A percentile compares a stretch with the other conserved stretches of the same genome.
These are phyloP conservation scores for Laothoe populi DNA, from an alignment of 2,888 invertebrate genomes.

Conservation along the genomic window DNA sequence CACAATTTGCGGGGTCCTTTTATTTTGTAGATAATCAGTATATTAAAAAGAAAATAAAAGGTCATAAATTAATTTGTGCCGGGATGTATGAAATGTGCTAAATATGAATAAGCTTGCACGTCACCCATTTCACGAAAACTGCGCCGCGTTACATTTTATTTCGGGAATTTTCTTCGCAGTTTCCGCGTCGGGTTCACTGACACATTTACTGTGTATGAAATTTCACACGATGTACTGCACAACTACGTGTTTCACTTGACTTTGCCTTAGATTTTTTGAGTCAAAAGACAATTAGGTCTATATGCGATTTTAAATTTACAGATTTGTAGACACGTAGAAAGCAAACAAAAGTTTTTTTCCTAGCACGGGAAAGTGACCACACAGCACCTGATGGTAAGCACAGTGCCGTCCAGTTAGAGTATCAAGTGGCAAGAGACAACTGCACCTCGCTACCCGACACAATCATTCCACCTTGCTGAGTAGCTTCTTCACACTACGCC, in stretches of 20 bases:
- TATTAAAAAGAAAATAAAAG: too few species aligned
- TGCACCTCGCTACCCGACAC: too few species aligned
- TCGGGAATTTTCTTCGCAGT: conserved; percentile 37
- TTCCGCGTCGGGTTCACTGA: conserved; percentile 43
- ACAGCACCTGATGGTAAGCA: too few species aligned
- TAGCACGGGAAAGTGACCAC: too few species aligned
- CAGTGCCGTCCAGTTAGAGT: too few species aligned
- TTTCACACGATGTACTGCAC: background rate
- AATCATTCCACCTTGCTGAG: too few species aligned
- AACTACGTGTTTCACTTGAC: background rate
- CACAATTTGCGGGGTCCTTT: too few species aligned
- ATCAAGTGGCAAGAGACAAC: too few species aligned
- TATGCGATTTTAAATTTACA: background rate
- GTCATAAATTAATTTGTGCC: background rate
- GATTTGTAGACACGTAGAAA: too few species aligned
- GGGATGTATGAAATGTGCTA: conserved; percentile 7
- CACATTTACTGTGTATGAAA: conserved; percentile 42
- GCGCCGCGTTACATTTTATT: conserved; percentile 36
- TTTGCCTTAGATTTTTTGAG: background rate
- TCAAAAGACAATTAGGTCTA: background rate
- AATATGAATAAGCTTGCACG: conserved; percentile 28
- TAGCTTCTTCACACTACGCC: too few species aligned
- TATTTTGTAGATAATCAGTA: too few species aligned
- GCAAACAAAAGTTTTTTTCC: too few species aligned
- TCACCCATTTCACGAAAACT: conserved; percentile 30